Conservation (phyloP, 2,888 invertebrate species). For the Ichneumoninae sp. region DNA sequence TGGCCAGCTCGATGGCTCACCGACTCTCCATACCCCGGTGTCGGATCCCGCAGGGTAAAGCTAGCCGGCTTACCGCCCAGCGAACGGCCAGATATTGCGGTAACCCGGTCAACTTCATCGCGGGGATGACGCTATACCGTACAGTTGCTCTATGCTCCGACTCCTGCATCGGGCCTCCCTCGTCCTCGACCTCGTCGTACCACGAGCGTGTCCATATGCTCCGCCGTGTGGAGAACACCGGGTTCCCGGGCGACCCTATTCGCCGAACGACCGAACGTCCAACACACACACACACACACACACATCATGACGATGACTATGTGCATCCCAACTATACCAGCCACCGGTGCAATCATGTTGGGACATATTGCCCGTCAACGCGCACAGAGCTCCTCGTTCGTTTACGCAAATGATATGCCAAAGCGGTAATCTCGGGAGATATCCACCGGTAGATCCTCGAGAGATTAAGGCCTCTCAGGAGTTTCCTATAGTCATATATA, state of each 20-base stretch:
- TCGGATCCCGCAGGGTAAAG: not conserved
- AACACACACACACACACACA: constrained; percentile 2
- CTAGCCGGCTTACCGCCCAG: constrained; percentile 6
- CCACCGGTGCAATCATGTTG: constrained; percentile 71
- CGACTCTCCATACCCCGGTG: constrained; percentile 8
- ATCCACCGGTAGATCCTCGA: constrained; percentile 78
- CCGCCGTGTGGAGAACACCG: constrained; percentile 70
- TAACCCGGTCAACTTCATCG: constrained; percentile 10
- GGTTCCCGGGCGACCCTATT: constrained; percentile 72
- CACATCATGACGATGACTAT: not conserved
- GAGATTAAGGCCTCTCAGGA: constrained; percentile 75
- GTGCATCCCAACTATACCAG: constrained; percentile 34
- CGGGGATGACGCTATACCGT: not conserved
- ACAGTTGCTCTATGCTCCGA: not conserved
- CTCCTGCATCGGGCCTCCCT: constrained; percentile 31
- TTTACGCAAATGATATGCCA: constrained; percentile 84
- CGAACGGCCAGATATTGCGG: constrained; percentile 10
- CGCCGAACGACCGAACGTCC: constrained; percentile 44
- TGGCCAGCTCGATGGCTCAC: constrained; percentile 65
- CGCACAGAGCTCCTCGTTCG: constrained; percentile 80
- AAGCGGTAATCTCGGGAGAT: constrained; percentile 73
- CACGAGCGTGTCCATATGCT: constrained; percentile 64
- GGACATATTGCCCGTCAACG: constrained; percentile 84
- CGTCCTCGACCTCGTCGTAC: constrained; percentile 66
- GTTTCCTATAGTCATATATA: not conserved